phyloP scores from a whole-genome alignment of 2,888 invertebrate species.

The Candidula unifasciata region DNA sequence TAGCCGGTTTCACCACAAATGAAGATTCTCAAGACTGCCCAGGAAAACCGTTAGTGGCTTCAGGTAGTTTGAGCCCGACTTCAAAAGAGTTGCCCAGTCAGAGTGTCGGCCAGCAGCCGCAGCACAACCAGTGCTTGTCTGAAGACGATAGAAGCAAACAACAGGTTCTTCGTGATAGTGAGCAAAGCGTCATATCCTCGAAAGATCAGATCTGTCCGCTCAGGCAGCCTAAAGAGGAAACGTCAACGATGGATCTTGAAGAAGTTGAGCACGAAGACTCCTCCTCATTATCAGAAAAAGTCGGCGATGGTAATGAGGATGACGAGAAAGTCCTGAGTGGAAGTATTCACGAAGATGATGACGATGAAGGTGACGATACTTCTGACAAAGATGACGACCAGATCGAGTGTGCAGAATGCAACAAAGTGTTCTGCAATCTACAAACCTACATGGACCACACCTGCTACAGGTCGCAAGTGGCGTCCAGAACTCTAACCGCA shows the following conservation, averaged over 20 bases:
- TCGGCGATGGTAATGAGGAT: not conserved
- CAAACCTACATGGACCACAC: slow-evolving; percentile 93
- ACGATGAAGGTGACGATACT: not conserved
- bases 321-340: not conserved
- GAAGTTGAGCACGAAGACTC: not conserved
- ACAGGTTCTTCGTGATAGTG: not conserved
- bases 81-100: not conserved
- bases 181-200: not conserved
- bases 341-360: not conserved
- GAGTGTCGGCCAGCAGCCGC: not conserved
- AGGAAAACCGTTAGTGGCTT: not conserved
- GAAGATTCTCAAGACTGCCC: not conserved
- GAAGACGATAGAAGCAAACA: slow-evolving; percentile 46
- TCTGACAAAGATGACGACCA: slow-evolving; percentile 36
- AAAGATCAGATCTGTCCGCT: too few relatives aligned
- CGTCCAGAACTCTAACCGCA: slow-evolving; percentile 91
- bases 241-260: not conserved
- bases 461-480: slow-evolving; percentile 82
- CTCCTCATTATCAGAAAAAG: not conserved
- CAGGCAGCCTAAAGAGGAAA: not conserved
- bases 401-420: slow-evolving; percentile 94
- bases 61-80: not conserved
- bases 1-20: not conserved
- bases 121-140: not conserved
- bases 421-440: slow-evolving; percentile 94